Base-by-base conservation (phyloP, 1,140 invertebrate species). In the Drosophila arawakana region DNA sequence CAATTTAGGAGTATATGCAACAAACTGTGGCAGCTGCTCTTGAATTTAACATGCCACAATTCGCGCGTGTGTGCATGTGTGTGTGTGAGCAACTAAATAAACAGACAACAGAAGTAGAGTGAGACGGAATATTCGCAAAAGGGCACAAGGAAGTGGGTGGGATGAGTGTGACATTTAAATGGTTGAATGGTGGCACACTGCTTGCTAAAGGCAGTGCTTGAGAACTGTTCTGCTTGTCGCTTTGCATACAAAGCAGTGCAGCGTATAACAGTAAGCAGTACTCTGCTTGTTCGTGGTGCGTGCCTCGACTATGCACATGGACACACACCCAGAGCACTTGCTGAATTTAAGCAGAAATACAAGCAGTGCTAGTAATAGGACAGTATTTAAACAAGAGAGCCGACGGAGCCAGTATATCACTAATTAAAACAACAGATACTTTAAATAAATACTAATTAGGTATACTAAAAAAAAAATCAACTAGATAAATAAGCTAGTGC, bases 1-100 rank as follows among this genome's bases (percentile, higher is more conserved):
- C 54, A 37, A 37, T 35, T 37, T 41, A 54, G n/a, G 34, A 55
- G 63, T 63, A 47, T 57, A 63, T 71, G 49, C 68, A 71, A 47
- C 18, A 35, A 50, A 55, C 30, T 25, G 57, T 39, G 39, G 54
- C 54, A 11, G 35, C 59, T 39, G 18, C 60, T 39, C 43, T 25
- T 46, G 34, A 37, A 72, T 54, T 44, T 43, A n/a, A 15, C 65
- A 59, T 60, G 37, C 15, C 18, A 21, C 4, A 25, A 13, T 43
- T 43, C 6, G 3, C 35, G 15, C 7, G 8, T 37, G n/a, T 18
- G n/a, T 41, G 25, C n/a, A 6, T 15, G 6, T 55, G 52, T 8
- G 15, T n/a, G 34, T 55, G 35, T 25, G 39, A 7, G 37, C 3
- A 21, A 43, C 5, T 39, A 34, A 34, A 46, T 34, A 30, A 61